These are phyloP conservation scores for Ochropleura plecta DNA, from an alignment of 2,888 invertebrate species.

Conservation along the genomic window DNA sequence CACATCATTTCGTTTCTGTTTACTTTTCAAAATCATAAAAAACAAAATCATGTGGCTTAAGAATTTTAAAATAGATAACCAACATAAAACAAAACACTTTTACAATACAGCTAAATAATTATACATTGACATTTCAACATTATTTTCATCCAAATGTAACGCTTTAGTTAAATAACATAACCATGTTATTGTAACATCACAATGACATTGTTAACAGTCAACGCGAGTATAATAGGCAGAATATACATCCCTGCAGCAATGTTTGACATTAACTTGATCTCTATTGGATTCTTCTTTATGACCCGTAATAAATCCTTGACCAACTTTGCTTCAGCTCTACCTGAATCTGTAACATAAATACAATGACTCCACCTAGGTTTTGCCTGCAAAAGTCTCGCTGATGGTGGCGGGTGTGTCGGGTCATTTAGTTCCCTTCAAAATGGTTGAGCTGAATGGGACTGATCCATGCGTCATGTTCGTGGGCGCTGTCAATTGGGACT, in stretches of 20 bases:
- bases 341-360: constrained; percentile 27
- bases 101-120: too few species aligned
- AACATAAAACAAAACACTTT: background rate
- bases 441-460: too few species aligned
- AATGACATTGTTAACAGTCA: constrained; percentile 46
- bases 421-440: too few species aligned
- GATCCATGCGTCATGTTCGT: too few species aligned
- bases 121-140: too few species aligned
- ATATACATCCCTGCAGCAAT: constrained; percentile 36
- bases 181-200: constrained; percentile 52
- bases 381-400: too few species aligned
- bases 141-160: too few species aligned
- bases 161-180: constrained; percentile 37
- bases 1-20: too few species aligned
- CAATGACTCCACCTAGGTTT: background rate
- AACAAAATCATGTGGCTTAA: background rate
- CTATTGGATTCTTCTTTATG: constrained; percentile 29
- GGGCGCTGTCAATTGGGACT: too few species aligned
- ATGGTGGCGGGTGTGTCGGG: too few species aligned
- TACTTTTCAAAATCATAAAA: too few species aligned
- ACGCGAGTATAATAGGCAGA: constrained; percentile 39
- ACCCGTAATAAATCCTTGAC: constrained; percentile 45
- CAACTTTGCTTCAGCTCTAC: constrained; percentile 10
- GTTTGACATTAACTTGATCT: constrained; percentile 30
- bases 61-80: background rate